These are phyloP conservation scores for Vanacampus margaritifer DNA, from an alignment of 2,113 vertebrate genomes.

Conservation along the genomic window DNA sequence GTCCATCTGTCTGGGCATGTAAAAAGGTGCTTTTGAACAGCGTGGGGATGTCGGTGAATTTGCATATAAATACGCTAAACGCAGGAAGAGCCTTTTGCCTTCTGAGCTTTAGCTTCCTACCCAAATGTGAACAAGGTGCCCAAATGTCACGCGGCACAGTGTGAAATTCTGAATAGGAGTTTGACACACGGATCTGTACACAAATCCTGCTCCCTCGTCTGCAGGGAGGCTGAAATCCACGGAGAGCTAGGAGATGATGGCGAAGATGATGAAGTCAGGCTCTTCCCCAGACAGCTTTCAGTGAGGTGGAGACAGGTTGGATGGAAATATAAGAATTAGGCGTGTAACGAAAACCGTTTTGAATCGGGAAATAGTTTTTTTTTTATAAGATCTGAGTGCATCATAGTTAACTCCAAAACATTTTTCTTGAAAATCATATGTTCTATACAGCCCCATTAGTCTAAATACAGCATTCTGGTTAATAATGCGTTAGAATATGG, in stretches of 20 bases:
- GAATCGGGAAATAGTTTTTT: too few species aligned
- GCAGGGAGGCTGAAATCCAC: constrained; percentile 18
- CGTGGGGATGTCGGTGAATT: constrained; percentile 15
- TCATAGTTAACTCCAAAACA: too few species aligned
- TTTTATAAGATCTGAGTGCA: too few species aligned
- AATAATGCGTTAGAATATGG: too few species aligned
- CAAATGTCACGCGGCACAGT: constrained; percentile 18
- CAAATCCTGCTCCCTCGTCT: constrained; percentile 29
- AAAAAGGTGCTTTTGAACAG: constrained; percentile 3
- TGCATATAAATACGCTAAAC: constrained; percentile 24
- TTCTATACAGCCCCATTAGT: too few species aligned
- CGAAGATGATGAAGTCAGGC: constrained; percentile 21
- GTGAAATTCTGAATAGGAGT: constrained; percentile 27
- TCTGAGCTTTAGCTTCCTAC: background rate
- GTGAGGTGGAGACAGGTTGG: background rate
- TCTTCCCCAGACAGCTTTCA: background rate
- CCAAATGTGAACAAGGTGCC: constrained; percentile 8
- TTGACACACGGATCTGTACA: constrained; percentile 26
- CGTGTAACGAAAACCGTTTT: too few species aligned
- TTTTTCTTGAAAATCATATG: too few species aligned
- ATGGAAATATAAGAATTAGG: constrained; percentile 7
- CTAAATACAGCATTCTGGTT: too few species aligned
- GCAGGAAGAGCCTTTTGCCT: background rate
- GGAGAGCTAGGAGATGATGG: constrained; percentile 25
- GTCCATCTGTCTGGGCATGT: constrained; percentile 6